These are phyloP conservation scores for Limonius californicus DNA, from an alignment of 1,140 invertebrate species.

Conservation along the genomic window DNA sequence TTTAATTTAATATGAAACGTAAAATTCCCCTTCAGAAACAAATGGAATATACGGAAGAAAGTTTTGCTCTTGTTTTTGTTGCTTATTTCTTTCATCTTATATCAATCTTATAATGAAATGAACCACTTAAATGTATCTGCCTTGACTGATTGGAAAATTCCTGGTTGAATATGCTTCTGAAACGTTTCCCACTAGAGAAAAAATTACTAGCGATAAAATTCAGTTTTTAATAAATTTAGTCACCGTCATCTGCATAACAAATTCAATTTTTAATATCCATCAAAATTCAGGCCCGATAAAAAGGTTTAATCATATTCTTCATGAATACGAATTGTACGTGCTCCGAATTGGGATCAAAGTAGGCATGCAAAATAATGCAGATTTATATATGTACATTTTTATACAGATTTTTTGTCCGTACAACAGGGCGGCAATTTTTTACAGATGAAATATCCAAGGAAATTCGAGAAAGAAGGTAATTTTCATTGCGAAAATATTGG, in stretches of 20 bases:
- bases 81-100: no score
- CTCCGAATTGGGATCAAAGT: constrained; percentile 4
- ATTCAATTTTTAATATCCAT: constrained; percentile 14
- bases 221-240: constrained; percentile 9
- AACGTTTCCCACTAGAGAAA: no score
- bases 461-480: no score
- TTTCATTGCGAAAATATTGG: no score
- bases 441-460: not conserved
- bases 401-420: constrained; percentile 6
- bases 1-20: no score
- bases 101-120: no score
- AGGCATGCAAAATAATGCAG: constrained; percentile 5
- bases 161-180: no score
- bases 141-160: no score
- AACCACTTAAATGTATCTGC: no score
- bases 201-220: constrained; percentile 1
- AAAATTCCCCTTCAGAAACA: no score
- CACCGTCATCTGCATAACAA: constrained; percentile 9
- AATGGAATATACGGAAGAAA: no score
- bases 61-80: no score
- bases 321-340: constrained; percentile 15
- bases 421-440: not conserved
- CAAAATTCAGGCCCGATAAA: constrained; percentile 11
- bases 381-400: constrained; percentile 12
- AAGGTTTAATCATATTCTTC: constrained; percentile 14